phyloP scores from a whole-genome alignment of 1,140 invertebrate genomes.

The Platorchestia sp. region DNA sequence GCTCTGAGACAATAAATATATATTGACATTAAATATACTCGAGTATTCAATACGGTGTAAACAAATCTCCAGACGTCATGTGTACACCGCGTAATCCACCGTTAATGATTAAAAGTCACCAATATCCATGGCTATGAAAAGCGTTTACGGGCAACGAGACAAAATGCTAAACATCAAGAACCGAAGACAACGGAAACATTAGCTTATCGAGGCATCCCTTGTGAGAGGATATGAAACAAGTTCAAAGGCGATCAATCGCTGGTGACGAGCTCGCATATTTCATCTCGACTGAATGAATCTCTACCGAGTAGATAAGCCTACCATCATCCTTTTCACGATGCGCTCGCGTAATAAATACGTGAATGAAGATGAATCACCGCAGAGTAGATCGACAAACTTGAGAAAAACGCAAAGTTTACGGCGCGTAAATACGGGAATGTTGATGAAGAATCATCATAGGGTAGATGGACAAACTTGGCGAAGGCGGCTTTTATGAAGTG shows the following conservation, averaged over 20 bases:
- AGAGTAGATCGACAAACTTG: background rate
- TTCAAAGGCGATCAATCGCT: background rate
- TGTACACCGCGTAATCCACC: too few relatives aligned
- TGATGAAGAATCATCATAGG: background rate
- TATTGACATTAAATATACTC: background rate
- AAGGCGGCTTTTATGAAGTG: constrained; percentile 33
- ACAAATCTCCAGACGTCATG: too few relatives aligned
- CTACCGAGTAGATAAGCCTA: background rate
- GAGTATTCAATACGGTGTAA: too few relatives aligned
- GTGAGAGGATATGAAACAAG: background rate
- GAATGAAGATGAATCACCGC: background rate
- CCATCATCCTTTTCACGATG: background rate
- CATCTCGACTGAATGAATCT: background rate
- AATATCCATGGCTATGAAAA: background rate
- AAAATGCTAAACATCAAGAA: background rate
- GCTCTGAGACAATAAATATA: background rate
- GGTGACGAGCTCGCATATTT: background rate
- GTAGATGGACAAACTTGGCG: background rate
- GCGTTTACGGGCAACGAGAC: background rate
- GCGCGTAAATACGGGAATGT: background rate
- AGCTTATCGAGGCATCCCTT: background rate
- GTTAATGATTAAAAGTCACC: too few relatives aligned
- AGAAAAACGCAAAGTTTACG: background rate
- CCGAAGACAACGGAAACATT: background rate
- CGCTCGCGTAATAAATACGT: background rate